phyloP scores from a whole-genome alignment of 2,888 invertebrate genomes.

The Barypeithes pellucidus region DNA sequence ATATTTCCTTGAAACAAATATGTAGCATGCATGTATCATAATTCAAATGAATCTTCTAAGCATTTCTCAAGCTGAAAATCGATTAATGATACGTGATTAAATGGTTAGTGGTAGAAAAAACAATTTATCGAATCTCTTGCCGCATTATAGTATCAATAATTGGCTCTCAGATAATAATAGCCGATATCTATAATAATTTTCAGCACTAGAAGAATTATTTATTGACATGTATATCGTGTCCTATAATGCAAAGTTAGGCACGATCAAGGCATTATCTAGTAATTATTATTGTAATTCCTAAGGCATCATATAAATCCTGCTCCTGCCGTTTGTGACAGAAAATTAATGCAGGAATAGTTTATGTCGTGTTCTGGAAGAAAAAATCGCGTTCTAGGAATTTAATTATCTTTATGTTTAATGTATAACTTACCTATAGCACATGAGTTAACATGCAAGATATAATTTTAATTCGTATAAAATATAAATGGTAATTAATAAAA shows the following conservation, averaged over 20 bases:
- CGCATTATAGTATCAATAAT: conserved; percentile 24
- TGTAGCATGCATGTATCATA: no score
- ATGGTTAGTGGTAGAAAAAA: no score
- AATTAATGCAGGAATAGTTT: conserved; percentile 54
- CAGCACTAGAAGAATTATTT: conserved; percentile 51
- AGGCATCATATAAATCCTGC: conserved; percentile 52
- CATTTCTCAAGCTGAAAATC: no score
- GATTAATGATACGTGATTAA: no score
- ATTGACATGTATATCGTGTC: conserved; percentile 55
- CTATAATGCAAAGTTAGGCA: conserved; percentile 51
- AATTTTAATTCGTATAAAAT: conserved; percentile 12
- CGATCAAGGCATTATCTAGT: conserved; percentile 53
- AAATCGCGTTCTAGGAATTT: conserved; percentile 40
- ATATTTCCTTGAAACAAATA: no score
- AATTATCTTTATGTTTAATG: conserved; percentile 45
- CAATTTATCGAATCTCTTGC: no score
- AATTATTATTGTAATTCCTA: conserved; percentile 53
- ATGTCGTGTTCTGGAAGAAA: conserved; percentile 48
- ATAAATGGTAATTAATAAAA: no score
- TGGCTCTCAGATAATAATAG: conserved; percentile 25
- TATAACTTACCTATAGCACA: conserved; percentile 26
- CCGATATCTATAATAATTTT: conserved; percentile 48
- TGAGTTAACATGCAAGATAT: conserved; percentile 7
- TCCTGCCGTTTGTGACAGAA: conserved; percentile 53
- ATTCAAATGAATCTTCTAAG: no score